Conservation (phyloP, 1,140 invertebrate species). For the Coptotermes formosanus region DNA sequence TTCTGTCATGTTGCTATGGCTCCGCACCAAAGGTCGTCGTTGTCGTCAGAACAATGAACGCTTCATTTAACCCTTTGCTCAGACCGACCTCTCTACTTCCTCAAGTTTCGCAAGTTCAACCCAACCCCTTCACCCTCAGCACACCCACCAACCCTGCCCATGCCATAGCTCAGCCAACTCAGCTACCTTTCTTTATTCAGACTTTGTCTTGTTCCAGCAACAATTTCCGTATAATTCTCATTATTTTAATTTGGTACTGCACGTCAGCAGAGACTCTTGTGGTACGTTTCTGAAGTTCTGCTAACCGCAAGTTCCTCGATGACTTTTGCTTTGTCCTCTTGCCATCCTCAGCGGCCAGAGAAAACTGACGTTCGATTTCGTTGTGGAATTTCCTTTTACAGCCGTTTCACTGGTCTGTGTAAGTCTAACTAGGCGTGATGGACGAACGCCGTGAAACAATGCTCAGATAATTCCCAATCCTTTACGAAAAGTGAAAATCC, state of each 20-base stretch:
- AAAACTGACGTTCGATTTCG: neutral
- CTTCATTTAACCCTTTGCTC: constrained; percentile 18
- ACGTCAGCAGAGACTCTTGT: neutral
- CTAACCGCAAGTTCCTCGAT: neutral
- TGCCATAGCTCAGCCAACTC: neutral
- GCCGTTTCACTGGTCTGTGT: too few species aligned
- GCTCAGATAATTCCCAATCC: too few species aligned
- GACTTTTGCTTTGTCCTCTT: neutral
- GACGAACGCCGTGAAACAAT: too few species aligned
- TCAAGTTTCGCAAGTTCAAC: neutral
- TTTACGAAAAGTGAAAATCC: too few species aligned
- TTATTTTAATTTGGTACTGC: neutral
- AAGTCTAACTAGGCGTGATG: too few species aligned
- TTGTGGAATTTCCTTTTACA: neutral
- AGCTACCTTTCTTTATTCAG: neutral
- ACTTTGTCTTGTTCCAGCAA: constrained; percentile 6
- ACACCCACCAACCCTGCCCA: neutral
- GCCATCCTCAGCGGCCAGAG: neutral
- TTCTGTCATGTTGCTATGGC: neutral
- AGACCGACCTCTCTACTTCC: neutral
- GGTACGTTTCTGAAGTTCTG: neutral
- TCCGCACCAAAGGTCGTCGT: neutral
- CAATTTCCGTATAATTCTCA: constrained; percentile 7
- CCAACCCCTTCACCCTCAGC: neutral
- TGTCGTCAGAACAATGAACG: constrained; percentile 14